These are phyloP conservation scores for Brachyptera putata DNA, from an alignment of 2,888 invertebrate species.

Conservation along the genomic window DNA sequence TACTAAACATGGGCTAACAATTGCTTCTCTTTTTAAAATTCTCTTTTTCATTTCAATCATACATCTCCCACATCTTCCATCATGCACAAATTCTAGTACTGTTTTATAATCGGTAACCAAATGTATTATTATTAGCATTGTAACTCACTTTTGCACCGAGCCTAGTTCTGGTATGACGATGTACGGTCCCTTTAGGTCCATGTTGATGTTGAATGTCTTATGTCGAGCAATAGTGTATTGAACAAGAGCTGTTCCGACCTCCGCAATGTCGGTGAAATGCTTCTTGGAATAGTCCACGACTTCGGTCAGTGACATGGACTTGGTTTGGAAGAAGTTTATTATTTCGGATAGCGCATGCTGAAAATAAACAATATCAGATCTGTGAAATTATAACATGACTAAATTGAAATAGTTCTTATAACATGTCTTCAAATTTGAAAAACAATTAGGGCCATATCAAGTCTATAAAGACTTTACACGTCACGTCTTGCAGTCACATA, in stretches of 20 bases:
- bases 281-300: slow-evolving; percentile 42
- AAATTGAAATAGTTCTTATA: neutral
- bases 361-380: slow-evolving; percentile 36
- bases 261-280: slow-evolving; percentile 43
- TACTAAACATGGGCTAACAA: too few species aligned
- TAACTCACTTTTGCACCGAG: slow-evolving; percentile 58
- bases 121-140: too few species aligned
- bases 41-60: too few species aligned
- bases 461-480: too few species aligned
- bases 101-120: too few species aligned
- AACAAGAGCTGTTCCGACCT: slow-evolving; percentile 46
- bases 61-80: too few species aligned
- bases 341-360: slow-evolving; percentile 70
- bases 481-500: too few species aligned
- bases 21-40: too few species aligned
- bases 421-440: too few species aligned
- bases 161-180: slow-evolving; percentile 72
- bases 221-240: slow-evolving; percentile 53
- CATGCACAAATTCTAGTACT: too few species aligned
- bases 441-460: too few species aligned
- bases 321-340: slow-evolving; percentile 62
- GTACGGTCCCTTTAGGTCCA: slow-evolving; percentile 72
- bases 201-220: slow-evolving; percentile 62
- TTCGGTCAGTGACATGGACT: slow-evolving; percentile 49
- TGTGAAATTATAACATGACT: neutral